These are phyloP conservation scores for Drosophila erecta DNA, from an alignment of 1,140 invertebrate genomes.

Conservation along the genomic window DNA sequence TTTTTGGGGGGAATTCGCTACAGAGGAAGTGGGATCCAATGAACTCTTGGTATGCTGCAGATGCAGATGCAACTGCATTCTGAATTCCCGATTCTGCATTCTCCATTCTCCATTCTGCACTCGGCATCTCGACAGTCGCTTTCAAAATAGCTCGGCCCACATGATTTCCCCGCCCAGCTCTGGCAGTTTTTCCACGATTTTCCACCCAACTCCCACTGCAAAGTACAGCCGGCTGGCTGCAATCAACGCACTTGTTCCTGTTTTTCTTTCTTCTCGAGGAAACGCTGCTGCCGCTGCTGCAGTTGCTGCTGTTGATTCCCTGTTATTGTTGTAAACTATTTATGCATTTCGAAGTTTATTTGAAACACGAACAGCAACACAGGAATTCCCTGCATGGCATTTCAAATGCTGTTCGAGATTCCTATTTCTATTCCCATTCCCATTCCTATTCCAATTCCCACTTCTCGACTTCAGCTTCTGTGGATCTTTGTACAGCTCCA, in stretches of 20 bases:
- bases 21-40: slow-evolving; percentile 55
- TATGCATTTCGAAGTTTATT: slow-evolving; percentile 83
- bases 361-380: slow-evolving; percentile 64
- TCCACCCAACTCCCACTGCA: slow-evolving; percentile 25
- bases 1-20: neutral
- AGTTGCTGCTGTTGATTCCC: slow-evolving; percentile 36
- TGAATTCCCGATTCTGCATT: slow-evolving; percentile 10
- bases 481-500: slow-evolving; percentile 13
- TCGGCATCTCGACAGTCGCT: slow-evolving; percentile 41
- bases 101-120: slow-evolving; percentile 13
- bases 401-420: slow-evolving; percentile 57
- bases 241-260: slow-evolving; percentile 81
- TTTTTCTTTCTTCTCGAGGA: slow-evolving; percentile 57
- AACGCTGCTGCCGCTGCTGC: slow-evolving; percentile 11
- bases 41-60: slow-evolving; percentile 65
- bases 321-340: slow-evolving; percentile 83
- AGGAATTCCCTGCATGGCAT: slow-evolving; percentile 58
- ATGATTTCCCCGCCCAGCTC: slow-evolving; percentile 15
- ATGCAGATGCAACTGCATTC: slow-evolving; percentile 49
- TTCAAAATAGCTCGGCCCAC: slow-evolving; percentile 56
- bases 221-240: slow-evolving; percentile 61
- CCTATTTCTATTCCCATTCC: slow-evolving; percentile 15
- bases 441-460: too few species aligned
- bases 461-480: slow-evolving; percentile 5
- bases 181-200: slow-evolving; percentile 14